Base-by-base conservation (phyloP, 2,888 invertebrate species). In the Polydesmus complanatus region DNA sequence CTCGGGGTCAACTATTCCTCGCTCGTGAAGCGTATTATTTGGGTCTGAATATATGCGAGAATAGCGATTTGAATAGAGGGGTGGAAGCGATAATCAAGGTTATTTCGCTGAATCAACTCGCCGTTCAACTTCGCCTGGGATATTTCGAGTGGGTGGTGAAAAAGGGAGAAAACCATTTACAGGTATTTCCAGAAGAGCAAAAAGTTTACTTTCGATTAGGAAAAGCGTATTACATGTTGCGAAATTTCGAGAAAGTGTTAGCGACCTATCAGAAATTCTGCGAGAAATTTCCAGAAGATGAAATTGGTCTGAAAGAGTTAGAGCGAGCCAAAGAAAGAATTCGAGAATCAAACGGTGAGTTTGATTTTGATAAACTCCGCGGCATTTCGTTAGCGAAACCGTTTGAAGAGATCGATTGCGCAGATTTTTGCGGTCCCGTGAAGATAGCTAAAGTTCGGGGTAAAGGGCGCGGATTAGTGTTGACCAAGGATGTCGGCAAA, bases 381-480 rank as follows among this genome's bases (percentile, higher is more conserved):
- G 23, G 18, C n/a, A 3, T 1, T n/a, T 48, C 2, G 18, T 48
- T n/a, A 0, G 37, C 37, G 5, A 14, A 37, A 8, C 49, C 49
- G 11, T 25, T 25, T 11, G 14, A 47, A 23, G 2, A 8, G 25
- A 37, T 57, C 5, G 57, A 49, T 23, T 57, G 49, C 49, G 57
- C 57, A 2, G 57, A 57, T 21, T 57, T 48, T 49, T n/a, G 47
- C 18, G 57, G 57, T 22, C 57, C 57, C 5, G 49, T 57, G 1
- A 47, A 49, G 25, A 47, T 57, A 3, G 48, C 49, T 23, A 23
- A 57, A 25, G 47, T 57, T 57, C 14, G 23, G 22, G 48, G 47
- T n/a, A 57, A 48, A 21, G 57, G 57, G 25, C 47, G 57, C 25
- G 57, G 57, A 48, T 22, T 48, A 1, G 25, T 57, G 11, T 27